Conservation (phyloP, 2,797 vertebrate genomes). For the Selene dorsalis region DNA sequence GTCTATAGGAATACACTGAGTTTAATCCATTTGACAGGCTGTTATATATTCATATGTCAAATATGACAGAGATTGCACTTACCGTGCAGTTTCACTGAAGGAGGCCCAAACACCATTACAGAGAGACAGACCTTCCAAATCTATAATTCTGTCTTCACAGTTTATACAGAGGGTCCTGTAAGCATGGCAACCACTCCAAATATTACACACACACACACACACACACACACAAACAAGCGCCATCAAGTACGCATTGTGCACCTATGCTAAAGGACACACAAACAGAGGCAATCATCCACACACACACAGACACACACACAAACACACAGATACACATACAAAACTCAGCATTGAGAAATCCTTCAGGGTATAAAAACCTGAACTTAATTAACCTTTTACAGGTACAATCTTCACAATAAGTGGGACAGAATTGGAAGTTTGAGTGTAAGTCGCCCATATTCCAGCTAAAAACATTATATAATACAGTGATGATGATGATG, state of each 20-base stretch:
- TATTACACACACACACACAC: slow-evolving; percentile 25
- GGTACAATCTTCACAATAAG: slow-evolving; percentile 1
- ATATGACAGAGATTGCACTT: slow-evolving; percentile 20
- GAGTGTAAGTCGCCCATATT: neutral
- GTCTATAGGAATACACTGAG: neutral
- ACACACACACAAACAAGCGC: slow-evolving; percentile 8
- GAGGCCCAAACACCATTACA: slow-evolving; percentile 35
- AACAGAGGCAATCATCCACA: slow-evolving; percentile 20
- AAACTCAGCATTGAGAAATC: slow-evolving; percentile 15
- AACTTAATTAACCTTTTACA: neutral
- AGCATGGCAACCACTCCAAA: slow-evolving; percentile 61
- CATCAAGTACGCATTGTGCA: slow-evolving; percentile 33
- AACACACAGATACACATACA: slow-evolving; percentile 22
- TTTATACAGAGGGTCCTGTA: slow-evolving; percentile 46
- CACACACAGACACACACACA: slow-evolving; percentile 15
- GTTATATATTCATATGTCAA: slow-evolving; percentile 24
- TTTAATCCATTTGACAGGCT: slow-evolving; percentile 21
- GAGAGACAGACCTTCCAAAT: slow-evolving; percentile 35
- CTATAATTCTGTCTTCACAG: slow-evolving; percentile 33
- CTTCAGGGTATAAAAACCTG: neutral
- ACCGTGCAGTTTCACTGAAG: slow-evolving; percentile 26
- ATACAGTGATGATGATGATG: no score
- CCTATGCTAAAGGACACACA: slow-evolving; percentile 23
- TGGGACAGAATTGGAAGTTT: neutral
- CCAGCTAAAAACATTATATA: no score